Percentiles rank a stretch among this genome's conserved stretches.
phyloP scores from a whole-genome alignment of 2,888 invertebrate genomes.

The Rhagophthalmus giganteus region DNA sequence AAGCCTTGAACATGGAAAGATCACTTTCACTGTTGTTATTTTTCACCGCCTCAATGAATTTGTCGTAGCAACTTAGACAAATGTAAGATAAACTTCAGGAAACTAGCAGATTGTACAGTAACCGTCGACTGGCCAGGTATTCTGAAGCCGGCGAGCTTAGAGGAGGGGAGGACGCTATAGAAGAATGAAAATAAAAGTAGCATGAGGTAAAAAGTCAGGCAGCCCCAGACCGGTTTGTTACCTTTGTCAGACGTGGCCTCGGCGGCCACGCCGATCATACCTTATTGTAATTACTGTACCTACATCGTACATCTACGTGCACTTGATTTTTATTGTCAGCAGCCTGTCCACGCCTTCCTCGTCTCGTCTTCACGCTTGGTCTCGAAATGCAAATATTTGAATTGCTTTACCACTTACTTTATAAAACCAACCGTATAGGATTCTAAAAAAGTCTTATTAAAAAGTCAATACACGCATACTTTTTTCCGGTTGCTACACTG shows the following conservation, averaged over 20 bases:
- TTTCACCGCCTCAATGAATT: constrained; percentile 2
- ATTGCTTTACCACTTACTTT: constrained; percentile 2
- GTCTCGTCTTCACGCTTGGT: constrained; percentile 29
- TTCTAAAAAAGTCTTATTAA: constrained; percentile 1
- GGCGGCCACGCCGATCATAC: constrained; percentile 43
- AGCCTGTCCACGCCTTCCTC: constrained; percentile 32
- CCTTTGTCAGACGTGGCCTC: constrained; percentile 40
- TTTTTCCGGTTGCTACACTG: background rate
- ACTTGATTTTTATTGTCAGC: constrained; percentile 42
- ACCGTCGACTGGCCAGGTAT: constrained; percentile 36
- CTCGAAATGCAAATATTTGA: constrained; percentile 22
- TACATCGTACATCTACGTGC: constrained; percentile 42
- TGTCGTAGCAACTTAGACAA: constrained; percentile 8
- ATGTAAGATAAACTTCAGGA: constrained; percentile 22
- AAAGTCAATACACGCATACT: constrained; percentile 1
- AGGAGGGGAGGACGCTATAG: constrained; percentile 29
- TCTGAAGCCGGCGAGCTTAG: constrained; percentile 33
- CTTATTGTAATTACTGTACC: constrained; percentile 46
- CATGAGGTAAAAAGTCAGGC: constrained; percentile 38
- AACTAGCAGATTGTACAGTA: constrained; percentile 33
- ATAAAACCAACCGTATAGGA: constrained; percentile 3
- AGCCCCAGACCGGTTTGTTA: constrained; percentile 36
- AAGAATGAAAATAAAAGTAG: constrained; percentile 41
- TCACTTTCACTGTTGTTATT: constrained; percentile 26
- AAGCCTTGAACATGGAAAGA: no score